These are phyloP conservation scores for Aphidius colemani DNA, from an alignment of 2,888 invertebrate genomes.

Conservation along the genomic window DNA sequence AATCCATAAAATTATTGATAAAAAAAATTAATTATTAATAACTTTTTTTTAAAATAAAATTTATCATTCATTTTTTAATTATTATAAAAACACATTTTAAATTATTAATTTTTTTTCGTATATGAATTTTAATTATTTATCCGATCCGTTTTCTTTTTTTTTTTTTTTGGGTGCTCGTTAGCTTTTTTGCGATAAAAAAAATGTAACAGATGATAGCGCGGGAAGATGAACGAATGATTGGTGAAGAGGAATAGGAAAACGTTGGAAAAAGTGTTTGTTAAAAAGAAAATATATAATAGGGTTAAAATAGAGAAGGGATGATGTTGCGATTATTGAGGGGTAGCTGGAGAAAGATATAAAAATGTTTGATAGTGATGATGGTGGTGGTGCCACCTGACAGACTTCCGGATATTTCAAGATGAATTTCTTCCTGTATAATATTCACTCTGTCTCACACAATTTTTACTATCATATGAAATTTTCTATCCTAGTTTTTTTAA, in stretches of 20 bases:
- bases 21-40: no score
- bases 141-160: no score
- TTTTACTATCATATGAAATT: no score
- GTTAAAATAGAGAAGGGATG: conserved; percentile 15
- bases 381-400: conserved; percentile 56
- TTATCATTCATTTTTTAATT: no score
- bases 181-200: neutral
- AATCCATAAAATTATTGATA: no score
- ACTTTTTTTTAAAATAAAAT: no score
- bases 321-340: neutral
- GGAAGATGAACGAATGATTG: conserved; percentile 12
- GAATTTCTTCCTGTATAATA: conserved; percentile 41
- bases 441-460: conserved; percentile 35
- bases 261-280: conserved; percentile 1
- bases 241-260: neutral
- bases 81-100: no score
- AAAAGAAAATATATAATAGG: conserved; percentile 15
- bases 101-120: no score
- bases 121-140: no score
- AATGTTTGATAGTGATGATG: neutral
- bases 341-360: neutral
- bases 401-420: conserved; percentile 53
- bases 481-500: no score
- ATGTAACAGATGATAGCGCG: neutral
- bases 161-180: no score